Evolutionary conservation across 2,113 vertebrate species (phyloP).

Genomic region (Monopterus albus): DNA sequence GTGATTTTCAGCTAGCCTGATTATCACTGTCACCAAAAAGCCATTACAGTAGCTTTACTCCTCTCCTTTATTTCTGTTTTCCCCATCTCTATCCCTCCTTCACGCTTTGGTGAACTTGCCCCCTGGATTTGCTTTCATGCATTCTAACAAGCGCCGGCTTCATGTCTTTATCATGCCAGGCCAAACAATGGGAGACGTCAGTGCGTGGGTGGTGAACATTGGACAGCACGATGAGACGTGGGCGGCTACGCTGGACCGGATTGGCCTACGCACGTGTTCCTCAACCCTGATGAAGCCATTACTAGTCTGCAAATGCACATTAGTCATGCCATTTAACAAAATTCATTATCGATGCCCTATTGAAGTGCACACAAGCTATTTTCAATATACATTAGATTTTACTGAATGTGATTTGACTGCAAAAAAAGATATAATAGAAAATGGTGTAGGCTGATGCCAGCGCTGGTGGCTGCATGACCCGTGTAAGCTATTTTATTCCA

Average conservation of each 20-base stretch:
- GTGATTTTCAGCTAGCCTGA: slow-evolving; percentile 66
- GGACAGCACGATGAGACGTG: slow-evolving; percentile 34
- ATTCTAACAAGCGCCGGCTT: slow-evolving; percentile 67
- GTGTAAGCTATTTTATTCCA: not conserved
- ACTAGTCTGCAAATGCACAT: slow-evolving; percentile 58
- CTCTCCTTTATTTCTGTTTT: not conserved
- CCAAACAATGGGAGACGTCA: slow-evolving; percentile 56
- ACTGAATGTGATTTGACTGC: slow-evolving; percentile 49
- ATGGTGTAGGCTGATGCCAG: slow-evolving; percentile 15
- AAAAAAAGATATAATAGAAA: slow-evolving; percentile 42
- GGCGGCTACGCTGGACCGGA: slow-evolving; percentile 39
- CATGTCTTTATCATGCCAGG: slow-evolving; percentile 54
- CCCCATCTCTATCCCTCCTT: slow-evolving; percentile 68
- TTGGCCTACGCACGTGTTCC: slow-evolving; percentile 32
- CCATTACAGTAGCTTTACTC: slow-evolving; percentile 63
- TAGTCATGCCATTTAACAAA: slow-evolving; percentile 70
- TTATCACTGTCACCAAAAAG: slow-evolving; percentile 71
- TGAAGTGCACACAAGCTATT: slow-evolving; percentile 66
- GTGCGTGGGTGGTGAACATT: slow-evolving; percentile 44
- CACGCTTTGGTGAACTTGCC: slow-evolving; percentile 73
- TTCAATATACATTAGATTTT: slow-evolving; percentile 53
- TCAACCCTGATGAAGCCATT: slow-evolving; percentile 53
- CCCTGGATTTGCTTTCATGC: slow-evolving; percentile 70
- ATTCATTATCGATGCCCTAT: slow-evolving; percentile 72
- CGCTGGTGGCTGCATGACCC: not conserved